These are phyloP conservation scores for Zosterops hypoxanthus DNA, from an alignment of 2,113 vertebrate genomes.

Conservation along the genomic window DNA sequence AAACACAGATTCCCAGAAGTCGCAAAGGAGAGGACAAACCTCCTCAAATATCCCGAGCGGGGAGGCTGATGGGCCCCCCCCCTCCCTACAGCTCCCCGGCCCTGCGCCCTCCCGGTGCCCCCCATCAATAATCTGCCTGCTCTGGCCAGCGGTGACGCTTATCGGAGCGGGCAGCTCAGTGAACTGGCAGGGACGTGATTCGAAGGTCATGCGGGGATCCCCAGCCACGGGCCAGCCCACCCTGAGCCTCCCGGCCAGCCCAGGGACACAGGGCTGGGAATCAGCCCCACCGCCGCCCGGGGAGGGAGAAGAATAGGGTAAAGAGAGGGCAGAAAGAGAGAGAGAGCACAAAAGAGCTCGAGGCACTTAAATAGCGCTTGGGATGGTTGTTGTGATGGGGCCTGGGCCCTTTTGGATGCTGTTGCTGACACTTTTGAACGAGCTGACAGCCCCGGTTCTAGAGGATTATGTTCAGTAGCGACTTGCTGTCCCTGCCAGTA, in stretches of 20 bases:
- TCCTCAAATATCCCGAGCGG: not conserved
- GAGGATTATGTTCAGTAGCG: conserved; percentile 34
- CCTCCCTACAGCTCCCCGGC: accelerated
- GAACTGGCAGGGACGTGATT: conserved; percentile 22
- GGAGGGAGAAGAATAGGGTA: conserved; percentile 24
- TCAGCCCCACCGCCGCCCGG: not conserved
- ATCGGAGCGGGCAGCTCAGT: conserved; percentile 57
- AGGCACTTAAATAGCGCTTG: not conserved
- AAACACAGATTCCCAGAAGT: not conserved
- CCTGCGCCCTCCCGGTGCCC: not conserved
- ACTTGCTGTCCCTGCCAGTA: conserved; percentile 39
- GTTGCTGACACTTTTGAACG: not conserved
- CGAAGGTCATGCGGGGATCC: conserved; percentile 34
- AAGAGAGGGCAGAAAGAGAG: conserved; percentile 24
- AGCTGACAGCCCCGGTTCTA: not conserved
- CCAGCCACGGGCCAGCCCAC: not conserved
- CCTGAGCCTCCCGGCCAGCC: not conserved
- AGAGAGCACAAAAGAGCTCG: not conserved
- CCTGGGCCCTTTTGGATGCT: not conserved
- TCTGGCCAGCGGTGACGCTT: not conserved
- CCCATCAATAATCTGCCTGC: conserved; percentile 13
- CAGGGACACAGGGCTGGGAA: not conserved
- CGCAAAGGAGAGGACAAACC: accelerated
- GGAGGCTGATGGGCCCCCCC: not conserved
- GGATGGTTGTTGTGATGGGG: not conserved